phyloP scores from a whole-genome alignment of 2,113 vertebrate genomes.

The Plecturocebus donacophilus region DNA sequence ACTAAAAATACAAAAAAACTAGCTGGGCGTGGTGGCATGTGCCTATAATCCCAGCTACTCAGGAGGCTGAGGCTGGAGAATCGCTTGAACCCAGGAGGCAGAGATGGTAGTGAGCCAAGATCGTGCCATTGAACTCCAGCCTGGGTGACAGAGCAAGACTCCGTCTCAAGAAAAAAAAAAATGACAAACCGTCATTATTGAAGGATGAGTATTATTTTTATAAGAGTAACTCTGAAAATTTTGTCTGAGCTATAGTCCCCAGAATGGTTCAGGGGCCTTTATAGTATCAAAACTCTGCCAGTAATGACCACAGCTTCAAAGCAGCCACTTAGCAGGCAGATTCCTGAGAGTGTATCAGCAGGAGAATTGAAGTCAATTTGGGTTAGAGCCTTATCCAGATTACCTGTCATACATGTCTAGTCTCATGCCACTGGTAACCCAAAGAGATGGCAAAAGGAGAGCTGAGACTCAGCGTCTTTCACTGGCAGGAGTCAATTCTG shows the following conservation, averaged over 20 bases:
- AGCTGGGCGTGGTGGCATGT: no score
- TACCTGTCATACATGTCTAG: background rate
- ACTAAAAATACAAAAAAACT: no score
- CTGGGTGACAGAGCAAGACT: no score
- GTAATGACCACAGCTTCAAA: background rate
- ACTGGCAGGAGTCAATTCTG: background rate
- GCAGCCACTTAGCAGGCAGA: background rate
- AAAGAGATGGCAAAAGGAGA: background rate
- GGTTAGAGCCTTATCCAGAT: background rate
- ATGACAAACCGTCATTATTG: background rate
- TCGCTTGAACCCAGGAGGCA: no score
- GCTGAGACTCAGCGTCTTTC: background rate
- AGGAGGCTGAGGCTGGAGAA: no score
- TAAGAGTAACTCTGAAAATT: background rate
- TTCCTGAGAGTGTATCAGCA: background rate
- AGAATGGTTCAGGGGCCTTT: background rate
- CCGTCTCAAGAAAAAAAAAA: background rate
- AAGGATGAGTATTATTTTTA: slow-evolving; percentile 11
- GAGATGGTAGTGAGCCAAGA: no score
- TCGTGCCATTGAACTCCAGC: no score
- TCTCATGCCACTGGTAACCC: background rate
- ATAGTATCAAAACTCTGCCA: background rate
- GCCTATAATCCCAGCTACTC: no score
- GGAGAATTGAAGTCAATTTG: background rate
- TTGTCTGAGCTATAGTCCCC: background rate